Percentiles rank a stretch among this genome's conserved stretches.
Evolutionary conservation across 2,888 invertebrate genomes (phyloP).

Genomic region (Polietes domitor): DNA sequence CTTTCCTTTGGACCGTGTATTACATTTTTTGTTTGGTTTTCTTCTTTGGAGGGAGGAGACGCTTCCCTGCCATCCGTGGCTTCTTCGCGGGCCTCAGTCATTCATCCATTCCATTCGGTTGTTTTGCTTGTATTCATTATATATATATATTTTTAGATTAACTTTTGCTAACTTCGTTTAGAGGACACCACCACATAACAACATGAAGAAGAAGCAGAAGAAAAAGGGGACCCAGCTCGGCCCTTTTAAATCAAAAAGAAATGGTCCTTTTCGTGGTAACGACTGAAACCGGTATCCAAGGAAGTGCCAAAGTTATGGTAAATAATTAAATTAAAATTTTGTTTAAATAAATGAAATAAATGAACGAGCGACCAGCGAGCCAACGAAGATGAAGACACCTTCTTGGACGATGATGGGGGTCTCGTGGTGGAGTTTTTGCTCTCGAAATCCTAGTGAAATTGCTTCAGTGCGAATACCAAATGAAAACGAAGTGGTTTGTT

Average conservation of each 20-base stretch:
- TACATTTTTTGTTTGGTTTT: conserved; percentile 4
- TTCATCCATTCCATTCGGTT: neutral
- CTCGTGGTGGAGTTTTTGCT: too few relatives aligned
- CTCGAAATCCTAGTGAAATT: neutral
- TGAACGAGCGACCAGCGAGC: neutral
- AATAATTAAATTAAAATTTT: conserved; percentile 53
- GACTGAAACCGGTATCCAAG: neutral
- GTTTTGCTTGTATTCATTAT: conserved; percentile 24
- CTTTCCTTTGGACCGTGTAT: neutral
- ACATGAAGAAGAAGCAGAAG: neutral
- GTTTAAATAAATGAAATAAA: conserved; percentile 41
- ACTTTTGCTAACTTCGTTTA: conserved; percentile 38
- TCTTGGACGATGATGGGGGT: neutral
- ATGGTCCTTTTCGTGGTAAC: conserved; percentile 3
- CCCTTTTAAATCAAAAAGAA: conserved; percentile 21
- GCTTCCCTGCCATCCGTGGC: neutral
- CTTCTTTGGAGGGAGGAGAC: neutral
- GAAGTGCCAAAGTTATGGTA: conserved; percentile 31
- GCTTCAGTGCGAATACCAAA: neutral
- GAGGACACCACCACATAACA: neutral
- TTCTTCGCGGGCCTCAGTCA: neutral
- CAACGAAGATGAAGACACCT: neutral
- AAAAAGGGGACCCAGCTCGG: neutral
- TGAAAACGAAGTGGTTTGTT: conserved; percentile 7
- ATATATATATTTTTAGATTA: conserved; percentile 50